Evolutionary conservation across 92 coral and sea anemone genomes (phyloP).

Genomic region (Paragorgia papillata): DNA sequence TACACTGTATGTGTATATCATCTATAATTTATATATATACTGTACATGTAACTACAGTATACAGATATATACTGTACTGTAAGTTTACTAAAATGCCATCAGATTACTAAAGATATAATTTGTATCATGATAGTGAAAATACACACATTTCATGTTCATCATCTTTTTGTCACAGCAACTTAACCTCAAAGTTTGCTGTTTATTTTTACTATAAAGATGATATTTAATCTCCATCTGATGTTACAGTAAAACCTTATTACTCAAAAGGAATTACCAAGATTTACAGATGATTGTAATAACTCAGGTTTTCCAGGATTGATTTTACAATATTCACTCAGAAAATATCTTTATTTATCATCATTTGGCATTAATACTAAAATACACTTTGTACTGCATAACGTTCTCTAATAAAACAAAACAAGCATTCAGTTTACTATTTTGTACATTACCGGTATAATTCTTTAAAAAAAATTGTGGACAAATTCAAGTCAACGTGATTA

Average conservation of each 20-base stretch:
- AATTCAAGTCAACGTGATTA: too few species aligned
- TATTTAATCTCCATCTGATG: slow-evolving; percentile 44
- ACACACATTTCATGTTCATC: slow-evolving; percentile 7
- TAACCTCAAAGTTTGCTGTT: slow-evolving; percentile 5
- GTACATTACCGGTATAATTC: too few species aligned
- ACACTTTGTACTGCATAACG: too few species aligned
- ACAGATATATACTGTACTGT: too few species aligned
- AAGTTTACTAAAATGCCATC: slow-evolving; percentile 41
- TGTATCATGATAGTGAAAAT: slow-evolving; percentile 2
- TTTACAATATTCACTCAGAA: slow-evolving; percentile 36
- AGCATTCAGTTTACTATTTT: too few species aligned
- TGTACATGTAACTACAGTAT: too few species aligned
- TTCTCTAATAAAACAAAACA: too few species aligned
- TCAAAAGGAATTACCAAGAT: slow-evolving; percentile 67
- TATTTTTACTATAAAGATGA: slow-evolving; percentile 3
- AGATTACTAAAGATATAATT: slow-evolving; percentile 48
- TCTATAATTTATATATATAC: too few species aligned
- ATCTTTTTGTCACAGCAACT: slow-evolving; percentile 24
- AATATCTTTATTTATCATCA: slow-evolving; percentile 32
- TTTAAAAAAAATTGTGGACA: too few species aligned
- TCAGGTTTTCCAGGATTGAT: slow-evolving; percentile 58
- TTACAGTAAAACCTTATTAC: slow-evolving; percentile 48
- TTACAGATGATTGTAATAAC: slow-evolving; percentile 72
- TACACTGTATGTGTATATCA: too few species aligned
- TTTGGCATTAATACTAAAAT: slow-evolving; percentile 6